Conservation (phyloP, 1,140 invertebrate genomes). For the Chironomus striatipennis region DNA sequence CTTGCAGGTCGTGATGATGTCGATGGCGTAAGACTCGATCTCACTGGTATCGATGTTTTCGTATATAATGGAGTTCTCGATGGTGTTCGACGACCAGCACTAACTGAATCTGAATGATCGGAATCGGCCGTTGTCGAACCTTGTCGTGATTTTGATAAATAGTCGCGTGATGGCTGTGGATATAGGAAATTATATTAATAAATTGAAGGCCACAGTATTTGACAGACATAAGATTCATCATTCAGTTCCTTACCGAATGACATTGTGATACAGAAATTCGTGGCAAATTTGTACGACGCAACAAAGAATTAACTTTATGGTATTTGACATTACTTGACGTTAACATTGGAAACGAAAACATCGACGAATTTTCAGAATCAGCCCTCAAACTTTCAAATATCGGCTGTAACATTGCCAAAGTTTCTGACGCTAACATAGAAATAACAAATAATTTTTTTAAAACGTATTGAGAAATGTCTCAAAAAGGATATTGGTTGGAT, state of each 20-base stretch:
- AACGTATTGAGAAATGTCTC: not conserved
- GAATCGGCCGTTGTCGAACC: not conserved
- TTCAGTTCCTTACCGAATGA: not conserved
- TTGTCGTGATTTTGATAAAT: not conserved
- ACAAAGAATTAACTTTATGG: not conserved
- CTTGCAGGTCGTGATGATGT: not conserved
- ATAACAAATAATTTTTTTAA: not conserved
- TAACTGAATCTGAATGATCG: not conserved
- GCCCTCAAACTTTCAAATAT: slow-evolving; percentile 18
- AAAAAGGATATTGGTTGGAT: not conserved
- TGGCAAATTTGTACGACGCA: slow-evolving; percentile 5
- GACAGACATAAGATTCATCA: not conserved
- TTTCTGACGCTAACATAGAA: not conserved
- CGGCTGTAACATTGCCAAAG: slow-evolving; percentile 9
- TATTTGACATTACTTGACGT: not conserved
- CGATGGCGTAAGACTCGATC: not conserved
- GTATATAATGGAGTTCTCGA: not conserved
- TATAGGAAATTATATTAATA: no score
- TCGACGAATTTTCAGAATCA: not conserved
- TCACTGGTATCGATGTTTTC: slow-evolving; percentile 15
- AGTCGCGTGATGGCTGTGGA: not conserved
- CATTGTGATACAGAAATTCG: not conserved
- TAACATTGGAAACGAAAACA: slow-evolving; percentile 18
- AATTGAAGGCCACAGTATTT: not conserved
- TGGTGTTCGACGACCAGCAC: not conserved